Evolutionary conservation across 1,140 invertebrate species (phyloP).

Genomic region (Sitobion miscanthi): DNA sequence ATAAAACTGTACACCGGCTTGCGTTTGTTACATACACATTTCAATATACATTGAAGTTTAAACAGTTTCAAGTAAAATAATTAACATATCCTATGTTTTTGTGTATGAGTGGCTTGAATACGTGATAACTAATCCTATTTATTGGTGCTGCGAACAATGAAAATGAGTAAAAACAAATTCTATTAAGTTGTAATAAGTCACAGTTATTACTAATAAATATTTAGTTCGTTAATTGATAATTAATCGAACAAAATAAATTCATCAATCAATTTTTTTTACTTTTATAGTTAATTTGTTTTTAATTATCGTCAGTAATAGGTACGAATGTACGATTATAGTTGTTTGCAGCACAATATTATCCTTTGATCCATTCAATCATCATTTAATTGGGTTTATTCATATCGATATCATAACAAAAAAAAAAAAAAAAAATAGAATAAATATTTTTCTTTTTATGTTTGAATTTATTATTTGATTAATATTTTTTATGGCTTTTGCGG

Average conservation of each 20-base stretch:
- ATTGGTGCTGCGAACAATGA: constrained; percentile 2
- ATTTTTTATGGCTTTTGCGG: constrained; percentile 40
- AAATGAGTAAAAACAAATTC: not conserved
- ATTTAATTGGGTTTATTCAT: constrained; percentile 21
- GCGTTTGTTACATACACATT: not conserved
- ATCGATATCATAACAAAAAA: not conserved
- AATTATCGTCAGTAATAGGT: not conserved
- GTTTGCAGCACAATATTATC: constrained; percentile 33
- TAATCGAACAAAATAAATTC: not conserved
- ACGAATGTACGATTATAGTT: not conserved
- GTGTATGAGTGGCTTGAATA: constrained; percentile 47
- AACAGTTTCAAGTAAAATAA: constrained; percentile 17
- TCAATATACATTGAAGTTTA: not conserved
- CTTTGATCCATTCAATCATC: constrained; percentile 37
- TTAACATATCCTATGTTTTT: constrained; percentile 41
- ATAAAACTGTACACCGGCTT: constrained; percentile 3
- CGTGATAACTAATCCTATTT: constrained; percentile 40
- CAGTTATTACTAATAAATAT: not conserved
- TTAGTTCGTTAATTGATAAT: not conserved
- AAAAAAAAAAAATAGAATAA: not conserved
- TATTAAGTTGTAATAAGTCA: not conserved
- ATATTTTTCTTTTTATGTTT: constrained; percentile 26
- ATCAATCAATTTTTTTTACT: not conserved
- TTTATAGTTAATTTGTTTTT: not conserved
- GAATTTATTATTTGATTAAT: constrained; percentile 29